A percentile compares a stretch with the other conserved stretches of the same genome.
Conservation (phyloP, 2,888 invertebrate genomes). For the Meganola albula region DNA sequence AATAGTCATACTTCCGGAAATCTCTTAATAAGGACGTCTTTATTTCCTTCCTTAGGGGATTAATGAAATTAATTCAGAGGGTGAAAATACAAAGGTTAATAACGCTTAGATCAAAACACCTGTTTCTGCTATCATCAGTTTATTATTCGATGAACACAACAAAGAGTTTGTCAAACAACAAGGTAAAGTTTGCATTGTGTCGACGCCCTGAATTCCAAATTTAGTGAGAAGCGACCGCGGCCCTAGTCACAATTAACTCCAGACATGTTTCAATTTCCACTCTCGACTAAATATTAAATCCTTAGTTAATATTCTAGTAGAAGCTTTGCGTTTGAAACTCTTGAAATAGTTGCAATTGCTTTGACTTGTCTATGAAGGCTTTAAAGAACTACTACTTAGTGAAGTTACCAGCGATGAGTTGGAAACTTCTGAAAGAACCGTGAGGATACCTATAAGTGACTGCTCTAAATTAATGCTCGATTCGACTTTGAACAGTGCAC, state of each 20-base stretch:
- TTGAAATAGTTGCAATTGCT: constrained; percentile 35
- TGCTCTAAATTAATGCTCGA: constrained; percentile 13
- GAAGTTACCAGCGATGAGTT: constrained; percentile 17
- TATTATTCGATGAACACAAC: constrained; percentile 26
- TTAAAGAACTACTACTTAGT: constrained; percentile 29
- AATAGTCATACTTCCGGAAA: neutral
- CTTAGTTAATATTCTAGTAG: constrained; percentile 49
- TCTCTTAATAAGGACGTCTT: too few relatives aligned
- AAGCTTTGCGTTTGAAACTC: constrained; percentile 29
- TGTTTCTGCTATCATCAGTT: constrained; percentile 12
- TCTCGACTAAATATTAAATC: constrained; percentile 48
- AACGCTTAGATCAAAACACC: constrained; percentile 8
- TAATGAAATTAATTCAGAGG: too few relatives aligned
- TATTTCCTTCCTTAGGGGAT: too few relatives aligned
- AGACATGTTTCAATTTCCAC: constrained; percentile 69
- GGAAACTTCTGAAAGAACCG: constrained; percentile 25
- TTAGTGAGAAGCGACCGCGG: constrained; percentile 36
- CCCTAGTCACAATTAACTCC: constrained; percentile 61
- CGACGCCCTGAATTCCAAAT: constrained; percentile 36
- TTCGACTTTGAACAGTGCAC: constrained; percentile 16
- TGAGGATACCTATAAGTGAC: constrained; percentile 14
- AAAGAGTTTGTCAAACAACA: constrained; percentile 29
- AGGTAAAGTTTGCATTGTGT: constrained; percentile 28
- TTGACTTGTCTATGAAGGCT: constrained; percentile 22
- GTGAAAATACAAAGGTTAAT: constrained; percentile 6